Evolutionary conservation across 2,888 invertebrate genomes (phyloP), one percentile per base, ranked within the genome.

Genomic region (Heliconius cydno): DNA sequence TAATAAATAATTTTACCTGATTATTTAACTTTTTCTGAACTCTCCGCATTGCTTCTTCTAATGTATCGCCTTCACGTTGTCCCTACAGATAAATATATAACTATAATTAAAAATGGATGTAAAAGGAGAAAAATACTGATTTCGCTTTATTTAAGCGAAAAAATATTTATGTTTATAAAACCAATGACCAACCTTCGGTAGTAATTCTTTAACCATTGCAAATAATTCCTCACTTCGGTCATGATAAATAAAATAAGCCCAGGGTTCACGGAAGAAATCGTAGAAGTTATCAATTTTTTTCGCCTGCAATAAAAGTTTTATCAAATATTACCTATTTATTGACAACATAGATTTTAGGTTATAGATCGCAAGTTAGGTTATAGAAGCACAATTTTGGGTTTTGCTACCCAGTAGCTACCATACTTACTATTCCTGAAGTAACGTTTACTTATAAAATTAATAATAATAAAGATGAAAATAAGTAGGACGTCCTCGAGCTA

Each of bases 201-300:
- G 84, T 38, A 94, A 86, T 85, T 94, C 92, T 82, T 94, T 93
- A 78, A 92, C 91, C 86, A 92, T 90, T 70, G 91, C 91, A 77
- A 95, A 91, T 57, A 96, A 86, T 71, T 93, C 92, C 5, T 94
- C 90, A 84, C 95, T 95, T 79, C 95, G 94, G 79, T 97, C 96
- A 84, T 96, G 95, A 86, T 96, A 97, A 76, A 97, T 88, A 81
- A 96, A 96, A 82, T 93, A 94, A 0, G 96, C 95, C 97, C 97
- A 97, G 0, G 96, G 96, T 77, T 96, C 94, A 66, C 94, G 92
- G 88, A 97, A 97, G 89, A 96, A 97, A 38, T 95, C 92, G 87
- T 94, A 97, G 65, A 97, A 95, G 88, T 97, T 96, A 25, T 94
- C 91, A 77, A 98, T 95, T 85, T 96, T 91, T 85, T 95, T 90